Evolutionary conservation across 1,140 invertebrate genomes (phyloP).

Genomic region (Stegodyphus mimosarum): DNA sequence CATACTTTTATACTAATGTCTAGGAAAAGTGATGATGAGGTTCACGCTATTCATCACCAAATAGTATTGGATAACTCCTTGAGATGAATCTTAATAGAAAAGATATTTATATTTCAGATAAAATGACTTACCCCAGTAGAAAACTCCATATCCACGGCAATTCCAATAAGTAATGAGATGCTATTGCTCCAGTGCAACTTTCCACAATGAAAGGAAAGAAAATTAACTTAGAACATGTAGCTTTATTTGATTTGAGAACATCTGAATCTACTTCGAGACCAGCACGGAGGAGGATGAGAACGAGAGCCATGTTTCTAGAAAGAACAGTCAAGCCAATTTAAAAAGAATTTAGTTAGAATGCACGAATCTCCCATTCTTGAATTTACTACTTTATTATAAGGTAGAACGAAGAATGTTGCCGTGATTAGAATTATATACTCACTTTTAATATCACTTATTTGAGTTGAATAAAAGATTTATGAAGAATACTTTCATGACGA

Average conservation of each 20-base stretch:
- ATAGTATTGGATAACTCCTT: no score
- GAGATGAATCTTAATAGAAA: no score
- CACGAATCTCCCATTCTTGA: no score
- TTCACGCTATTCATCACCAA: no score
- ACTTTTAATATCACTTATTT: no score
- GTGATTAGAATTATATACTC: no score
- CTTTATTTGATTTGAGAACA: slow-evolving; percentile 28
- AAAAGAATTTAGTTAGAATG: background rate
- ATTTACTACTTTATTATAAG: no score
- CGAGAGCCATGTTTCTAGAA: slow-evolving; percentile 31
- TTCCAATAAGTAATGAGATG: slow-evolving; percentile 79
- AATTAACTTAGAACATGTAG: slow-evolving; percentile 79
- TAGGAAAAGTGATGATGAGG: no score
- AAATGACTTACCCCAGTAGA: slow-evolving; percentile 76
- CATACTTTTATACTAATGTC: no score
- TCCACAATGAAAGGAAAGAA: slow-evolving; percentile 88
- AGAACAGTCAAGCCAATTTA: background rate
- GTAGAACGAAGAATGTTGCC: no score
- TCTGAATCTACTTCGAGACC: slow-evolving; percentile 52
- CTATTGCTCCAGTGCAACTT: slow-evolving; percentile 75
- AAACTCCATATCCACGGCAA: slow-evolving; percentile 90
- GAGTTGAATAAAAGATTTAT: no score
- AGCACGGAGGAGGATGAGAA: slow-evolving; percentile 47
- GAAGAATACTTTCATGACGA: no score
- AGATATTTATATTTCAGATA: background rate